These are phyloP conservation scores for Podotricha telesiphe DNA, from an alignment of 2,888 invertebrate species.

Conservation along the genomic window DNA sequence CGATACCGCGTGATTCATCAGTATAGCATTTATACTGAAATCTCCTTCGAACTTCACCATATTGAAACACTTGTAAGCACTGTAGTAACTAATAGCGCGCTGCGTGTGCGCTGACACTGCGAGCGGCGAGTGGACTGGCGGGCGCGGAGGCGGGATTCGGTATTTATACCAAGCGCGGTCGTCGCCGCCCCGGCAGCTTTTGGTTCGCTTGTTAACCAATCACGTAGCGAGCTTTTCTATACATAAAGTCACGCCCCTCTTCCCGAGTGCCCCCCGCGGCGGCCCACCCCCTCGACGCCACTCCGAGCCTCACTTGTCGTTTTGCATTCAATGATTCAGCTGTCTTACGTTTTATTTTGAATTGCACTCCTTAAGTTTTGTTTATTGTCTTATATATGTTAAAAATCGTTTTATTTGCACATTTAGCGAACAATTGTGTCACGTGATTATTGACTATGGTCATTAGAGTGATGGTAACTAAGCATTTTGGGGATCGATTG, in stretches of 20 bases:
- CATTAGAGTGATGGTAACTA: conserved; percentile 29
- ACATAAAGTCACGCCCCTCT: conserved; percentile 66
- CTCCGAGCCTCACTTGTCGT: conserved; percentile 42
- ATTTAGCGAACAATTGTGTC: conserved; percentile 60
- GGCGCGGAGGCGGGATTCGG: conserved; percentile 71
- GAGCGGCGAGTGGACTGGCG: conserved; percentile 73
- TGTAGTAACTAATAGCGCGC: conserved; percentile 45
- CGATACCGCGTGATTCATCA: conserved; percentile 83
- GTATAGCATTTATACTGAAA: conserved; percentile 91
- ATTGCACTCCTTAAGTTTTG: conserved; percentile 33
- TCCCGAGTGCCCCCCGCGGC: conserved; percentile 53
- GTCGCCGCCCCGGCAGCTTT: conserved; percentile 65
- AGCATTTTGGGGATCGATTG: conserved; percentile 19
- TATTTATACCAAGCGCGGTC: conserved; percentile 61
- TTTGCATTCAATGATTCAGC: conserved; percentile 46
- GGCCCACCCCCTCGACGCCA: conserved; percentile 33
- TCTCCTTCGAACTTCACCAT: conserved; percentile 86
- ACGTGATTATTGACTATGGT: conserved; percentile 54
- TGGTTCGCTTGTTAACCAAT: conserved; percentile 58
- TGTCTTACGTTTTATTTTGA: conserved; percentile 40
- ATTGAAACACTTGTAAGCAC: conserved; percentile 63
- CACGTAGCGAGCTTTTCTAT: conserved; percentile 64
- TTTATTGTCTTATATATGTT: conserved; percentile 46
- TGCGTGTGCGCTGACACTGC: conserved; percentile 67
- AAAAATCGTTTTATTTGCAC: conserved; percentile 54